phyloP scores from a whole-genome alignment of 2,113 vertebrate genomes.

The Bubo blakistoni region DNA sequence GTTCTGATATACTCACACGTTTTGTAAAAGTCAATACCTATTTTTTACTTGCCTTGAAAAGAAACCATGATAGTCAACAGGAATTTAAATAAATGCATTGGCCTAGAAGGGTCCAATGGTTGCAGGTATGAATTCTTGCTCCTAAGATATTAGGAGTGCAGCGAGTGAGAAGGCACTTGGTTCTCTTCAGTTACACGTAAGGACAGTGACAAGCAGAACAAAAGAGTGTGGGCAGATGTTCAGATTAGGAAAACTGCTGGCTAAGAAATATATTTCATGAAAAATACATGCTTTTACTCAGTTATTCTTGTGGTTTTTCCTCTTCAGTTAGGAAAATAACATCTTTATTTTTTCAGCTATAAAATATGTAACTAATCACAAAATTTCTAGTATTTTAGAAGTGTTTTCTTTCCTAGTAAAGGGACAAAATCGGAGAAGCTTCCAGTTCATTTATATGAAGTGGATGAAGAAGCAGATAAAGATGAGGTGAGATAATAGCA shows the following conservation, averaged over 20 bases:
- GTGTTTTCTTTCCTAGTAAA: slow-evolving; percentile 80
- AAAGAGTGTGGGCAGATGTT: not conserved
- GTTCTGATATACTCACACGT: not conserved
- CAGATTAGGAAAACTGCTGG: not conserved
- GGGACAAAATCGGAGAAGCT: slow-evolving; percentile 88
- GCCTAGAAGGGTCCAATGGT: not conserved
- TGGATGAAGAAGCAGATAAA: slow-evolving; percentile 98
- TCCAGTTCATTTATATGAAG: slow-evolving; percentile 93
- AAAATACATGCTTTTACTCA: not conserved
- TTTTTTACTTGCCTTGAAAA: not conserved
- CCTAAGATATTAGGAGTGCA: not conserved
- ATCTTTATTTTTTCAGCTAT: not conserved
- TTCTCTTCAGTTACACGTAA: not conserved
- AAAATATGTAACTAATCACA: not conserved
- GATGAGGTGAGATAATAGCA: slow-evolving; percentile 84
- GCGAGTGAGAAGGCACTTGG: not conserved
- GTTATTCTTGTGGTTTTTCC: not conserved
- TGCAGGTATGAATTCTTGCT: not conserved
- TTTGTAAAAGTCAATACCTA: not conserved
- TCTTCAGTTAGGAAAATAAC: not conserved
- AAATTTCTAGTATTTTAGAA: not conserved
- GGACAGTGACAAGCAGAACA: not conserved
- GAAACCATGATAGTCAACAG: rapidly evolving
- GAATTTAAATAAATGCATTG: not conserved
- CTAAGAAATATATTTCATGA: not conserved